These are phyloP conservation scores for Macrophya annulata DNA, from an alignment of 2,888 invertebrate species.

Conservation along the genomic window DNA sequence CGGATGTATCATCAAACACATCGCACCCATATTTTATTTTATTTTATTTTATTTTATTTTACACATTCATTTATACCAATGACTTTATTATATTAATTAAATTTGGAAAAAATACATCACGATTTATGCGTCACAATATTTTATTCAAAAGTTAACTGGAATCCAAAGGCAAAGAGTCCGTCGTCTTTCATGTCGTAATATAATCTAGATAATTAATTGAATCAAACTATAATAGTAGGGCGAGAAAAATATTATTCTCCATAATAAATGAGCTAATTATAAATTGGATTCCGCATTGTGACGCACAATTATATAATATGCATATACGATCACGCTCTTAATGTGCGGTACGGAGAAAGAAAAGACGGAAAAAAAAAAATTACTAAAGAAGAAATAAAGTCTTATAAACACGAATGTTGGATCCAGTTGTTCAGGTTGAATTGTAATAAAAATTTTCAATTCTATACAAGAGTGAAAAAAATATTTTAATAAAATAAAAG, in stretches of 20 bases:
- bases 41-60: conserved; percentile 33
- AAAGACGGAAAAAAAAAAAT: neutral
- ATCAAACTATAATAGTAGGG: conserved; percentile 3
- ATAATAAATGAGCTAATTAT: neutral
- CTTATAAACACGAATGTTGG: neutral
- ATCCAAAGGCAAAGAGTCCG: neutral
- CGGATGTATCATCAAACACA: conserved; percentile 19
- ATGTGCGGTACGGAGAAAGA: neutral
- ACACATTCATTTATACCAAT: conserved; percentile 20
- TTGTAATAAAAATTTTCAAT: neutral
- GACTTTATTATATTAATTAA: conserved; percentile 40
- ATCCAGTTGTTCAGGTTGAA: neutral
- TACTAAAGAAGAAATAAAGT: neutral
- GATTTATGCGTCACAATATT: conserved; percentile 38
- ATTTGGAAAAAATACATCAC: conserved; percentile 40
- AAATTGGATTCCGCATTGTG: conserved; percentile 23
- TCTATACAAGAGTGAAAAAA: neutral
- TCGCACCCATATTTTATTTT: conserved; percentile 23
- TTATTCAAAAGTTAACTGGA: neutral
- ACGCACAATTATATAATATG: conserved; percentile 37
- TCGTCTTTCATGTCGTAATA: neutral
- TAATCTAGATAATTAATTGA: conserved; percentile 31
- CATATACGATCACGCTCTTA: conserved; percentile 22
- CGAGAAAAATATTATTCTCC: neutral
- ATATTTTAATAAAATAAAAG: neutral